Percentiles rank a stretch among this genome's conserved stretches.
Conservation (phyloP, 1,140 invertebrate genomes). For the Microplitis demolitor region DNA sequence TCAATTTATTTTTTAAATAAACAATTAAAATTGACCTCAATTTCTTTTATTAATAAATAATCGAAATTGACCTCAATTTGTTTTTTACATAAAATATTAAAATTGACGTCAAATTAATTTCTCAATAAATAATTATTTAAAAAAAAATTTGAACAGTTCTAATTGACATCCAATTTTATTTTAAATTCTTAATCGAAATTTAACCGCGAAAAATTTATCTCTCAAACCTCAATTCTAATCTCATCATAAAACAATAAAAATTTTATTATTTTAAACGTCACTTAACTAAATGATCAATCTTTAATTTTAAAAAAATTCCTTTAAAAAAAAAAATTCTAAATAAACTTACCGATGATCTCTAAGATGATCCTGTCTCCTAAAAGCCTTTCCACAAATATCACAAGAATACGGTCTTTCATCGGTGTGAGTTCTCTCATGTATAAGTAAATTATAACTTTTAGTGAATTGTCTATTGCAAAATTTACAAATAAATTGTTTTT, state of each 20-base stretch:
- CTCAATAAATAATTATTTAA: no score
- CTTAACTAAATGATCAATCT: no score
- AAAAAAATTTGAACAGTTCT: no score
- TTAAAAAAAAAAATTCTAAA: conserved; percentile 8
- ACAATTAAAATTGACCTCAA: not conserved
- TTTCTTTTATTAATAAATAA: no score
- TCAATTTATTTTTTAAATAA: no score
- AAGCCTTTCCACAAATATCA: conserved; percentile 94
- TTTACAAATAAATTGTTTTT: conserved; percentile 96
- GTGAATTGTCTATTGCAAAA: conserved; percentile 94
- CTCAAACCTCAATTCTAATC: no score
- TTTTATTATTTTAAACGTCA: not conserved
- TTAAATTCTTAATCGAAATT: no score
- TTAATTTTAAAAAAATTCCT: not conserved
- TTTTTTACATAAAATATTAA: not conserved
- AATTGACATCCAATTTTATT: no score
- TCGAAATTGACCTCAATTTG: no score
- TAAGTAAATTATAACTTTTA: conserved; percentile 95
- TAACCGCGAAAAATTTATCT: no score
- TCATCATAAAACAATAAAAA: not conserved
- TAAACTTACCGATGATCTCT: conserved; percentile 80
- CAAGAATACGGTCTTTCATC: conserved; percentile 94
- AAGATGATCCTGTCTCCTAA: conserved; percentile 91
- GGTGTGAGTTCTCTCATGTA: conserved; percentile 94
- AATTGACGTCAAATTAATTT: no score